Base-by-base conservation (phyloP, 2,888 invertebrate species). In the Cosmopolites sordidus region DNA sequence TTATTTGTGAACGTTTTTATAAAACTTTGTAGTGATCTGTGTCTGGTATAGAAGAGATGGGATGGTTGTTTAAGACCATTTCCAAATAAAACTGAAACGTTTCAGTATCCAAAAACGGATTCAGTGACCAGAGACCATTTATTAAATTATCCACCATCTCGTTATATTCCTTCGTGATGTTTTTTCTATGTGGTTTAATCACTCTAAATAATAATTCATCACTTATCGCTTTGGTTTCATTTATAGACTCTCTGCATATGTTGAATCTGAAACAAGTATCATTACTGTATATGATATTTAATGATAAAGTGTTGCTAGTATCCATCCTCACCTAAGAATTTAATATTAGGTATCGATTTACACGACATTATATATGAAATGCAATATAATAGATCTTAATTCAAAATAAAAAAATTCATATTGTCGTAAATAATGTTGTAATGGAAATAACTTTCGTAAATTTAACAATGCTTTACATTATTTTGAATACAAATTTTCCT, bases 251-350 rank as follows among this genome's bases (percentile, higher is more conserved):
- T 1, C 81, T 79, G 66, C 87, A 87, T 3, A 89, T 75, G 68
- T 88, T 89, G 70, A 83, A 89, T 62, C 87, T 84, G 68, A 37
- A 72, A 69, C n/a, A n/a, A n/a, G n/a, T n/a, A n/a, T n/a, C n/a
- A n/a, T n/a, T n/a, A n/a, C n/a, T n/a, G n/a, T n/a, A n/a, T n/a
- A n/a, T n/a, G n/a, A n/a, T n/a, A n/a, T n/a, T n/a, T n/a, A n/a
- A n/a, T n/a, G n/a, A n/a, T n/a, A n/a, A n/a, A n/a, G n/a, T n/a
- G n/a, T n/a, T n/a, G n/a, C n/a, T n/a, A n/a, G n/a, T n/a, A n/a
- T n/a, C n/a, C n/a, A n/a, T n/a, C n/a, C n/a, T n/a, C n/a, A n/a
- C n/a, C n/a, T n/a, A n/a, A n/a, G n/a, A n/a, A n/a, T n/a, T n/a
- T n/a, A n/a, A n/a, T n/a, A n/a, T n/a, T n/a, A n/a, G n/a, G n/a